Base-by-base conservation (phyloP, 30 jellyfish, hydroid and myxozoan species). In the Aurelia sp. region DNA sequence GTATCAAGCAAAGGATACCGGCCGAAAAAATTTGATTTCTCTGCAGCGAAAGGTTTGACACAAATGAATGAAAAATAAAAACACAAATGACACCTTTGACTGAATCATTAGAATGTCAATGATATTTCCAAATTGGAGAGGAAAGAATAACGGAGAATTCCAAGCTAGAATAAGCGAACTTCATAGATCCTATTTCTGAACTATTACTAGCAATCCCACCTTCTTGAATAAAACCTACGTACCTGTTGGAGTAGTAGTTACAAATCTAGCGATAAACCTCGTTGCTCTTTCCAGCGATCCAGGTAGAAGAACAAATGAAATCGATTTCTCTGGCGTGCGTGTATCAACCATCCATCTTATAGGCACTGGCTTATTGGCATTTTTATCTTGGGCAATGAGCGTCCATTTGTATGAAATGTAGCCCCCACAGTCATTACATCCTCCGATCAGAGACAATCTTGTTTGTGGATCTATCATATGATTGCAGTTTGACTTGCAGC, bases 401-500 rank as follows among this genome's bases (percentile, higher is more conserved):
- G 47, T 17, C 92, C 92, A 83, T 12, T 19, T 70, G 63, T 83
- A 83, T 16, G 18, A 13, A 9, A 24, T 66, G 40, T 48, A 61
- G 4, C 61, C 44, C 6, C 86, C 92, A 72, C 92, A 83, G 5
- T 70, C 55, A 2, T 22, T 15, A 17, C 92, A 83, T 20, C 15
- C n/a, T 61, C 92, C 92, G 19, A 71, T 30, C 2, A 83, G 62
- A n/a, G 86, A 69, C 60, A 83, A 44, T 21, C 92, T 82, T 20
- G 78, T 83, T 64, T 71, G 74, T 58, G 92, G 86, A 50, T 83
- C 92, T 19, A 83, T 63, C 71, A 22, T 83, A 7, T 53, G 16
- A 15, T 62, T 38, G 72, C 92, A 83, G 61, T 83, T 83, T 53
- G 92, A 65, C 21, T 68, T 53, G 47, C 92, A 83, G 41, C 92